Evolutionary conservation across 1,140 invertebrate genomes (phyloP).

Genomic region (Meloidogyne hapla): DNA sequence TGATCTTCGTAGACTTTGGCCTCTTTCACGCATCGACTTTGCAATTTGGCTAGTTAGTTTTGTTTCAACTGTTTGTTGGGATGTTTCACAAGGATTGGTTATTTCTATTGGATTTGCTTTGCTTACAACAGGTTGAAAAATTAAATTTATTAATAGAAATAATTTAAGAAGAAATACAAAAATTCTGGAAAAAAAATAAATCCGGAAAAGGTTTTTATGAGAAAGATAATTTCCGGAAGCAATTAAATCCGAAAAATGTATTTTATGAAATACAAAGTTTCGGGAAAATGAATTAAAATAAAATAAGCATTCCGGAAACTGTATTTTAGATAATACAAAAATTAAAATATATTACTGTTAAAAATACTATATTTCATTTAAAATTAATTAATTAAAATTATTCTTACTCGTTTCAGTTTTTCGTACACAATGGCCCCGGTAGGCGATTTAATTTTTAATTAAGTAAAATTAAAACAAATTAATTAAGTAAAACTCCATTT

Average conservation of each 20-base stretch:
- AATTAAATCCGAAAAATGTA: not conserved
- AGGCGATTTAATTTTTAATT: too few species aligned
- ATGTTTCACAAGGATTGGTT: constrained; percentile 55
- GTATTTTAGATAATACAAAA: too few species aligned
- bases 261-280: not conserved
- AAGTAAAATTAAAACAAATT: too few species aligned
- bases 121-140: constrained; percentile 53
- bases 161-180: not conserved
- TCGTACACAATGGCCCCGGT: constrained; percentile 47
- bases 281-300: not conserved
- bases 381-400: too few species aligned
- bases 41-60: constrained; percentile 62
- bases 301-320: not conserved
- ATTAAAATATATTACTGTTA: too few species aligned
- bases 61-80: constrained; percentile 51
- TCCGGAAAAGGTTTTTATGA: too few species aligned
- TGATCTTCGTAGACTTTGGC: constrained; percentile 57
- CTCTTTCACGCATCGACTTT: constrained; percentile 63
- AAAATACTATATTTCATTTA: too few species aligned
- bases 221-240: too few species aligned
- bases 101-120: constrained; percentile 57
- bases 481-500: too few species aligned
- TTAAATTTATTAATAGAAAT: not conserved
- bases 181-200: not conserved
- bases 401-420: constrained; percentile 18